Conservation (phyloP, 2,113 vertebrate species). For the Phrynosoma platyrhinos region DNA sequence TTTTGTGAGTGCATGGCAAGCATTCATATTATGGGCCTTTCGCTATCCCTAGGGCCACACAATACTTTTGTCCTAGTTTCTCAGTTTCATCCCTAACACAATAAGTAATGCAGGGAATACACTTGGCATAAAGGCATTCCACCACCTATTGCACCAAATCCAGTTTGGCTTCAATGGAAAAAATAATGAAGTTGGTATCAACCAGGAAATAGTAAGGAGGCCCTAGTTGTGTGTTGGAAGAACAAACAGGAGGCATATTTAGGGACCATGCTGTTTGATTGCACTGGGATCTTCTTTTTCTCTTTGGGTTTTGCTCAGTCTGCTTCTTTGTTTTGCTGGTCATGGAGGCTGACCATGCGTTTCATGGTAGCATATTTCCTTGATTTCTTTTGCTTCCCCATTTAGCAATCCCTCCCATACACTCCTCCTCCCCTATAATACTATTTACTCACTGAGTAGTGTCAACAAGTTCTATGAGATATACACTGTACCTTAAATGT, state of each 20-base stretch:
- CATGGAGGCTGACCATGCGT: conserved; percentile 92
- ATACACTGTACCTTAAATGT: background rate
- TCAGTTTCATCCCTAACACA: conserved; percentile 99
- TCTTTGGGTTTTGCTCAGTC: conserved; percentile 84
- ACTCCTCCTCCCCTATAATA: no score
- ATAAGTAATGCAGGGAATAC: conserved; percentile 97
- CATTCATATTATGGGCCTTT: background rate
- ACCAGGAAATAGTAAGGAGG: conserved; percentile 95
- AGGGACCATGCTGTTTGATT: conserved; percentile 84
- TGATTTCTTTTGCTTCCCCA: conserved; percentile 92
- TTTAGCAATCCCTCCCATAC: no score
- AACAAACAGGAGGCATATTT: conserved; percentile 96
- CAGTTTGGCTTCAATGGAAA: conserved; percentile 98
- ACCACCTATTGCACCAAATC: conserved; percentile 99
- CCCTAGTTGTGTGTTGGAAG: conserved; percentile 97
- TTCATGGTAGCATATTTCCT: conserved; percentile 93
- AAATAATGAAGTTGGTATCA: conserved; percentile 99
- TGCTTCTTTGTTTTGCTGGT: conserved; percentile 86
- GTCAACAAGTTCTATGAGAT: no score
- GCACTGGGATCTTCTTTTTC: conserved; percentile 89
- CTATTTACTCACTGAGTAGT: no score
- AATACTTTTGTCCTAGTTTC: conserved; percentile 95
- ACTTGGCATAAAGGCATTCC: conserved; percentile 98
- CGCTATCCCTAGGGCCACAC: conserved; percentile 90
- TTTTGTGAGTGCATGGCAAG: no score